Evolutionary conservation across 2,888 invertebrate species (phyloP), one percentile per base, ranked within the genome.

Genomic region (Pachymerium ferrugineum): DNA sequence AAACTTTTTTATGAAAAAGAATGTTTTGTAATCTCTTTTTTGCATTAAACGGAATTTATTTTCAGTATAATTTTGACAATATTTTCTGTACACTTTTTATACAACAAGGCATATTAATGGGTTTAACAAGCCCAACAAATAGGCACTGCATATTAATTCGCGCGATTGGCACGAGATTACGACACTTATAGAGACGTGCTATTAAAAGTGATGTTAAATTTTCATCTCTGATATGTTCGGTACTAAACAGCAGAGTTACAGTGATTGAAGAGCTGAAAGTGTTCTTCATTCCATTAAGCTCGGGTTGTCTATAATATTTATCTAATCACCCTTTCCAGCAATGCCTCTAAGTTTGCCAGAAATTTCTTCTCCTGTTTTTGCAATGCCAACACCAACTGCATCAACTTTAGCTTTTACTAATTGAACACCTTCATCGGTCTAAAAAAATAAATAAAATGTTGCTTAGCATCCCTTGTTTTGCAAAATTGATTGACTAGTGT

Each of bases 1-100:
- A n/a, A n/a, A n/a, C n/a, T n/a, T n/a, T n/a, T n/a, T n/a, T n/a
- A n/a, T n/a, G n/a, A n/a, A n/a, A n/a, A n/a, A n/a, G n/a, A n/a
- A n/a, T n/a, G n/a, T n/a, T n/a, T 67, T 67, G 67, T n/a, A 67
- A 25, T 19, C 22, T 3, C 12, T 22, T 67, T 68, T 30, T 67
- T 68, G 28, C 29, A 68, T 68, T 28, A 68, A 67, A 67, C 14
- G 16, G 22, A 30, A n/a, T 30, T 30, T 68, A 68, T 68, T 68
- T 68, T 68, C 14, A 8, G 3, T 68, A 25, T 68, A 12, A 22
- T 12, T 67, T 67, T 67, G 8, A 35, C 12, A 35, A 10, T 12
- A 10, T 35, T 35, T 8, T 35, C 12, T 35, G 8, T 35, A 10
- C 12, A 12, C 12, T 12, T 12, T 35, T 35, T 35, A 10, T 35